A percentile compares a stretch with the other conserved stretches of the same genome.
Evolutionary conservation across 2,797 vertebrate species (phyloP).

Genomic region (Mionectes olivaceus): DNA sequence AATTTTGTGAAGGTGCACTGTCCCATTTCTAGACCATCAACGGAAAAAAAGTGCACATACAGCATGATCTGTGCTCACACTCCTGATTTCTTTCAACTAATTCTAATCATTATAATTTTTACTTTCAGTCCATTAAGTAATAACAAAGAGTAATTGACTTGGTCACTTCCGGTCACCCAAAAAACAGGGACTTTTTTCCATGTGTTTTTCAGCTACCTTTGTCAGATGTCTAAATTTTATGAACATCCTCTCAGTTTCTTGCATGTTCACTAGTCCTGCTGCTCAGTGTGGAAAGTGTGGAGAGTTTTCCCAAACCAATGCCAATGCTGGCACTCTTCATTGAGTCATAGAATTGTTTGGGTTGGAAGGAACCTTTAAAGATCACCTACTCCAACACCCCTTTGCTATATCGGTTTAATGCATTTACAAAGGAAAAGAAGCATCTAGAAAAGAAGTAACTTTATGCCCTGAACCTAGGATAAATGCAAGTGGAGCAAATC

Average conservation of each 20-base stretch:
- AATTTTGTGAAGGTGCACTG: not conserved
- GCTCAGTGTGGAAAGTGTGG: not conserved
- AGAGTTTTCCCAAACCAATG: not conserved
- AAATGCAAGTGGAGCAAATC: not conserved
- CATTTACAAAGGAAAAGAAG: not conserved
- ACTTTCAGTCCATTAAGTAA: not conserved
- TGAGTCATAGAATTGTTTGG: not conserved
- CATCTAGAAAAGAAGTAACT: not conserved
- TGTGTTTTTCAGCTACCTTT: not conserved
- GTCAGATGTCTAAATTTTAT: not conserved
- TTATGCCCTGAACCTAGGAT: not conserved
- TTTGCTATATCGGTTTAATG: not conserved
- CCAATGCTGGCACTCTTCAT: not conserved
- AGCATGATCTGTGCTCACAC: not conserved
- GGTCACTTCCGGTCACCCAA: not conserved
- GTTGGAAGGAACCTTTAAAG: not conserved
- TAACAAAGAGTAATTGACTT: not conserved
- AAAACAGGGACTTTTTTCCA: too few relatives aligned
- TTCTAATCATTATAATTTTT: not conserved
- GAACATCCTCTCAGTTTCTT: not conserved
- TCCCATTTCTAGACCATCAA: not conserved
- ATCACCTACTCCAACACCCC: not conserved
- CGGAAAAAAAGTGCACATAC: not conserved
- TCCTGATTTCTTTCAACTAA: not conserved
- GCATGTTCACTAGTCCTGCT: not conserved